Conservation (phyloP, 2,113 vertebrate genomes). For the Tetraodon nigroviridis region DNA sequence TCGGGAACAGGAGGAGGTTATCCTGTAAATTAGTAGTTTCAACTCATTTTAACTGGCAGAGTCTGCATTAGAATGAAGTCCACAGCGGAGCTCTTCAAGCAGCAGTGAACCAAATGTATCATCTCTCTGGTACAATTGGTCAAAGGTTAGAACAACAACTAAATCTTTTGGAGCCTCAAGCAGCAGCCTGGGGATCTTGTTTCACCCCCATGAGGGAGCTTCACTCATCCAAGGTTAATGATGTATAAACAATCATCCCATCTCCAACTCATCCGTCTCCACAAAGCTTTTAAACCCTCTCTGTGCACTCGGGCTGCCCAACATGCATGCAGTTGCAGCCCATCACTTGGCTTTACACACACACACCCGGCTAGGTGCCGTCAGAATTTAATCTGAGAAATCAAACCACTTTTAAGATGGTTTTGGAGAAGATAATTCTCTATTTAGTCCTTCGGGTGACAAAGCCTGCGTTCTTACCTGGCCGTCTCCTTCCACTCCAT, state of each 20-base stretch:
- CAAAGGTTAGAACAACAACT: slow-evolving; percentile 24
- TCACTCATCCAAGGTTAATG: slow-evolving; percentile 42
- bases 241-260: slow-evolving; percentile 46
- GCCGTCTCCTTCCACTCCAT: slow-evolving; percentile 99
- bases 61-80: too few relatives aligned
- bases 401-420: background rate
- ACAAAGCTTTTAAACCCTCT: slow-evolving; percentile 11
- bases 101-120: slow-evolving; percentile 15
- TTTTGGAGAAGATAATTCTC: background rate
- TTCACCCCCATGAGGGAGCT: slow-evolving; percentile 28
- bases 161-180: slow-evolving; percentile 26
- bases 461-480: slow-evolving; percentile 76
- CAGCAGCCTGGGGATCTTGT: slow-evolving; percentile 25
- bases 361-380: too few relatives aligned
- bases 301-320: background rate
- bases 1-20: too few relatives aligned
- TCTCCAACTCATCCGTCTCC: slow-evolving; percentile 21
- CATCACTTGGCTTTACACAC: too few relatives aligned
- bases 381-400: too few relatives aligned
- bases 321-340: background rate
- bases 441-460: background rate
- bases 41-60: too few relatives aligned
- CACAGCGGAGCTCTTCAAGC: background rate
- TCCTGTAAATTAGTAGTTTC: too few relatives aligned
- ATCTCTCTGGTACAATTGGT: slow-evolving; percentile 12